phyloP scores from a whole-genome alignment of 2,113 vertebrate genomes.

The Pteropus alecto region DNA sequence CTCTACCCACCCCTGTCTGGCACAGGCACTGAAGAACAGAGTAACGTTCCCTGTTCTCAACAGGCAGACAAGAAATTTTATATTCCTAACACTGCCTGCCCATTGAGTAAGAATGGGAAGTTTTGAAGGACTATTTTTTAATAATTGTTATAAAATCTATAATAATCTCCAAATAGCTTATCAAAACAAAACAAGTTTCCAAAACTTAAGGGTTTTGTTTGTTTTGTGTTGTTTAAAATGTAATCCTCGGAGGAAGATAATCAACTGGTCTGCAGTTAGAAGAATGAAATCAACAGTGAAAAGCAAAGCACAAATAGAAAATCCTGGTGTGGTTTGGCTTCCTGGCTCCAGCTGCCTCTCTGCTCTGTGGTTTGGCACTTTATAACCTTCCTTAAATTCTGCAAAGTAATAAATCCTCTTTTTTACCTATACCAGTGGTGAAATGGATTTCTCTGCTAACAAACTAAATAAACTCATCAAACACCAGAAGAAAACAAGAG shows the following conservation, averaged over 20 bases:
- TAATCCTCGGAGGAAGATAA: neutral
- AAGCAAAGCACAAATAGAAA: neutral
- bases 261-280: neutral
- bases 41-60: neutral
- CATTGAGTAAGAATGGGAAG: neutral
- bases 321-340: neutral
- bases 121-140: neutral
- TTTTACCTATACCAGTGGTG: neutral
- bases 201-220: neutral
- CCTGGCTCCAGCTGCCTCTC: neutral
- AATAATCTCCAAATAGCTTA: neutral
- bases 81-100: neutral
- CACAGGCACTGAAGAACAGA: neutral
- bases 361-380: slow-evolving; percentile 12
- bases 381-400: neutral
- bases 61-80: neutral
- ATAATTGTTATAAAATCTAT: neutral
- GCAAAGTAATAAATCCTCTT: neutral
- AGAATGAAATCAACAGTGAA: neutral
- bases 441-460: neutral
- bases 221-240: neutral
- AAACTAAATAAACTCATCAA: neutral
- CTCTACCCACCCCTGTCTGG: neutral
- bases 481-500: neutral
- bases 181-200: slow-evolving; percentile 15